Evolutionary conservation across 2,888 invertebrate species (phyloP).

Genomic region (Isoperla grammatica): DNA sequence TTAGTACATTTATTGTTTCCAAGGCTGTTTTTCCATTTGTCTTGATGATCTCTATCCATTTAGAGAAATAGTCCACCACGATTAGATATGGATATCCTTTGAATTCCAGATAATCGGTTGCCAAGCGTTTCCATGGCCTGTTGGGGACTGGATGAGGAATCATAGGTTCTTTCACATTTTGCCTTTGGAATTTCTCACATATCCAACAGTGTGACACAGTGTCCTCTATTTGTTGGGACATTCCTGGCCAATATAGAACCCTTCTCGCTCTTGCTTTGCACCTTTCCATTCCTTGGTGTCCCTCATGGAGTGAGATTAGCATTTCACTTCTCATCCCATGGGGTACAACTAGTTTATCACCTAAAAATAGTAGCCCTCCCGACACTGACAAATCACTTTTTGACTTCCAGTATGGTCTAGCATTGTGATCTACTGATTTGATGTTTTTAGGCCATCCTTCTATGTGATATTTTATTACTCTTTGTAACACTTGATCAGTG

Average conservation of each 20-base stretch:
- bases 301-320: constrained; percentile 9
- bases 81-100: constrained; percentile 31
- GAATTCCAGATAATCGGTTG: constrained; percentile 36
- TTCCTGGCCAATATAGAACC: constrained; percentile 14
- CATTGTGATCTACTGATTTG: not conserved
- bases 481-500: not conserved
- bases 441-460: constrained; percentile 12
- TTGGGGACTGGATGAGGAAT: constrained; percentile 33
- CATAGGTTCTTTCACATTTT: constrained; percentile 32
- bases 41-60: constrained; percentile 32
- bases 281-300: constrained; percentile 15
- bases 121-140: constrained; percentile 35
- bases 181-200: too few relatives aligned
- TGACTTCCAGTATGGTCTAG: not conserved
- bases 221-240: constrained; percentile 9
- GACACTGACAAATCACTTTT: not conserved
- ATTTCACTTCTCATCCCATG: not conserved
- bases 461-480: not conserved
- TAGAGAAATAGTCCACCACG: constrained; percentile 35
- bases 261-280: constrained; percentile 7
- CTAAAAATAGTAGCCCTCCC: constrained; percentile 1
- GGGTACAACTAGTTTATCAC: constrained; percentile 4
- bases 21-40: too few relatives aligned
- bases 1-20: constrained; percentile 29
- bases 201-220: constrained; percentile 9